These are phyloP conservation scores for Lissonota sp. DNA, from an alignment of 2,888 invertebrate genomes.

Conservation along the genomic window DNA sequence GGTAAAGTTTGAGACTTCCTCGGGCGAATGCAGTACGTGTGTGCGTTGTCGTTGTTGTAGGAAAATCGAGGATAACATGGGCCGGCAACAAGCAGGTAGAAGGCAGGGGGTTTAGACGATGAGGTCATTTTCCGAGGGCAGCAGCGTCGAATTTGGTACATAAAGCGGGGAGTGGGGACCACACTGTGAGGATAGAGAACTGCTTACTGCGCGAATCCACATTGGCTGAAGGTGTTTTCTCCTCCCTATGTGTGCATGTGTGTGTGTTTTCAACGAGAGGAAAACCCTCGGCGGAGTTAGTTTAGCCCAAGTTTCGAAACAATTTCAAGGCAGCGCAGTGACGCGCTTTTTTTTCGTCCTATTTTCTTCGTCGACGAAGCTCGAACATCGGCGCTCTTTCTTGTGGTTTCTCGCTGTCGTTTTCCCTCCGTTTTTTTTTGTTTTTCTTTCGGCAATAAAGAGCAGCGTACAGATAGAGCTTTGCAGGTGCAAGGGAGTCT, in stretches of 20 bases:
- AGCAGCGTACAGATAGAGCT: not conserved
- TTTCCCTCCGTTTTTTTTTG: not conserved
- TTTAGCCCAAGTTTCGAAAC: slow-evolving; percentile 47
- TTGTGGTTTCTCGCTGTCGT: not conserved
- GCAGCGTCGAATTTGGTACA: slow-evolving; percentile 4
- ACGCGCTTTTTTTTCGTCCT: not conserved
- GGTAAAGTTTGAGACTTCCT: slow-evolving; percentile 46
- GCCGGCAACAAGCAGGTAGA: not conserved
- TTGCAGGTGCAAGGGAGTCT: not conserved
- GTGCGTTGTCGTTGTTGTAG: not conserved
- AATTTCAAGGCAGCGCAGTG: slow-evolving; percentile 20
- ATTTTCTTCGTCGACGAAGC: not conserved
- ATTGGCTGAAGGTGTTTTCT: slow-evolving; percentile 14
- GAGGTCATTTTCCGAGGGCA: slow-evolving; percentile 37
- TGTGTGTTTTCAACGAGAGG: slow-evolving; percentile 1
- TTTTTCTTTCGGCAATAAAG: slow-evolving; percentile 8
- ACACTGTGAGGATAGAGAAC: slow-evolving; percentile 11
- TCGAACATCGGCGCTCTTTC: not conserved
- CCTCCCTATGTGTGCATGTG: not conserved
- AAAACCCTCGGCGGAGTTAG: slow-evolving; percentile 39
- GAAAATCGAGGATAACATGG: not conserved
- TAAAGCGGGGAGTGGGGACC: slow-evolving; percentile 27
- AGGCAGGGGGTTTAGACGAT: not conserved
- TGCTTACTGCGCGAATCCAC: too few relatives aligned
- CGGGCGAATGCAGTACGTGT: not conserved